A percentile compares a stretch with the other conserved stretches of the same genome.
phyloP scores from a whole-genome alignment of 2,888 invertebrate genomes.

The Polymixis flavicincta region DNA sequence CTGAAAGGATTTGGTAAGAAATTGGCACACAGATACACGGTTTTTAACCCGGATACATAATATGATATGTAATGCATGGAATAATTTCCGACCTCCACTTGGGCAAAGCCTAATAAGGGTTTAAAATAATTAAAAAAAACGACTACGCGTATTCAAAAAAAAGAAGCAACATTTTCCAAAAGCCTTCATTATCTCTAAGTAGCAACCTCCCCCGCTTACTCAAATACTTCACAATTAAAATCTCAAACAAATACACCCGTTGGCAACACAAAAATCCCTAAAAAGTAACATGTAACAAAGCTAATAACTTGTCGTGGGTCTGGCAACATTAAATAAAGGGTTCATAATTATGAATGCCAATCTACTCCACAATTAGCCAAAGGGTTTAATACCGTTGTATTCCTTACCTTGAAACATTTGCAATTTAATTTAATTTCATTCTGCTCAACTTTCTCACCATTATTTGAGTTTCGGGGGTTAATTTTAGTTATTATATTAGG shows the following conservation, averaged over 20 bases:
- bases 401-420: conserved; percentile 66
- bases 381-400: conserved; percentile 67
- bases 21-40: no score
- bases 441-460: conserved; percentile 55
- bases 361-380: conserved; percentile 71
- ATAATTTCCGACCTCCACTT: no score
- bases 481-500: conserved; percentile 67
- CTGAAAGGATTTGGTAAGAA: no score
- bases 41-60: no score
- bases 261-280: conserved; percentile 53
- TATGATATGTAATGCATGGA: no score
- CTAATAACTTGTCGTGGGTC: conserved; percentile 56
- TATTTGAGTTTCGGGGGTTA: conserved; percentile 60
- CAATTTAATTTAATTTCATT: conserved; percentile 71
- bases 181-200: conserved; percentile 24
- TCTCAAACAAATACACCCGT: conserved; percentile 48
- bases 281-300: conserved; percentile 56
- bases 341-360: conserved; percentile 72
- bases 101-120: neutral
- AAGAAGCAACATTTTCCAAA: conserved; percentile 14
- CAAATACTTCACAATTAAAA: conserved; percentile 52
- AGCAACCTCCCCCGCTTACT: neutral
- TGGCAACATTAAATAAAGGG: conserved; percentile 68
- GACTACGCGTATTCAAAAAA: neutral
- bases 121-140: neutral